phyloP scores from a whole-genome alignment of 2,113 vertebrate genomes.

The Sprattus sprattus region DNA sequence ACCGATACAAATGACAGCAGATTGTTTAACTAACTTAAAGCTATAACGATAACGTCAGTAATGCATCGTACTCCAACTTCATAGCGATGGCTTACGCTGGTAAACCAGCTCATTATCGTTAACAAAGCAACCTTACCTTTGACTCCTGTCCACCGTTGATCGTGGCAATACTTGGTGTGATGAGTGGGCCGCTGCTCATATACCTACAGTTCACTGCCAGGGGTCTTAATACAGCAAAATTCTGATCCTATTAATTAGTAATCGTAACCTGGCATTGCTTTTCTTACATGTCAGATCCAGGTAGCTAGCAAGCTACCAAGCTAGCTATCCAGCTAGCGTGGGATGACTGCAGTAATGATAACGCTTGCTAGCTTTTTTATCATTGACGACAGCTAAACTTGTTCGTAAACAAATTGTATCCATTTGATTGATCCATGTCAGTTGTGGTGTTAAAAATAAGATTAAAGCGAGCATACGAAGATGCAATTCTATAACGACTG shows the following conservation, averaged over 20 bases:
- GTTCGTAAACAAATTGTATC: constrained; percentile 6
- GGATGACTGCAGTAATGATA: constrained; percentile 9
- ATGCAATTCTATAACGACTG: neutral
- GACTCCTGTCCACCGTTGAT: neutral
- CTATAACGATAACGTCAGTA: neutral
- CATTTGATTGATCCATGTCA: constrained; percentile 1
- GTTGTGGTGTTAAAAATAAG: neutral
- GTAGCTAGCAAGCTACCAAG: neutral
- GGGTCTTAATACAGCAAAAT: neutral
- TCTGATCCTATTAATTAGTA: neutral
- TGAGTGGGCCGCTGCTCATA: neutral
- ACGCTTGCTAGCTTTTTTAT: neutral
- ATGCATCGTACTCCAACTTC: neutral
- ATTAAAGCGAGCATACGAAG: neutral
- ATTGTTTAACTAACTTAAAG: neutral
- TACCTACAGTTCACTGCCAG: neutral
- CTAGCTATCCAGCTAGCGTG: neutral
- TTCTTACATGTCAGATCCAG: constrained; percentile 8
- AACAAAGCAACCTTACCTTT: constrained; percentile 13
- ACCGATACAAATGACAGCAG: neutral
- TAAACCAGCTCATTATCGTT: neutral
- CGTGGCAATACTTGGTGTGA: neutral
- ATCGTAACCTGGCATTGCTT: neutral
- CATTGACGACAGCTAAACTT: neutral
- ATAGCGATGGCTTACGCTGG: neutral